A percentile compares a stretch with the other conserved stretches of the same genome.
These are phyloP conservation scores for Agapostemon virescens DNA, from an alignment of 2,888 invertebrate genomes.

Conservation along the genomic window DNA sequence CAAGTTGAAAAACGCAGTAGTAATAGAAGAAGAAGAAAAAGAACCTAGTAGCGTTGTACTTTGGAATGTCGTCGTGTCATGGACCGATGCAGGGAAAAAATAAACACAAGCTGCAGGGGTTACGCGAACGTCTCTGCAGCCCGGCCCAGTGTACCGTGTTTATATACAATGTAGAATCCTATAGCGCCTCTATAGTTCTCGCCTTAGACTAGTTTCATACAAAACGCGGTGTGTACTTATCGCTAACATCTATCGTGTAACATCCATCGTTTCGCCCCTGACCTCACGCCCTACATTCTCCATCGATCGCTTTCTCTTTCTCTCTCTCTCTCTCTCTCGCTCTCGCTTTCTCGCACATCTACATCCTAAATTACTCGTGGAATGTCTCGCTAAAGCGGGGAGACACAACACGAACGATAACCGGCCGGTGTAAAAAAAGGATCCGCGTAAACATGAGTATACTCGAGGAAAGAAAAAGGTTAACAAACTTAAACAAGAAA, in stretches of 20 bases:
- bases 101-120: slow-evolving; percentile 7
- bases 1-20: slow-evolving; percentile 6
- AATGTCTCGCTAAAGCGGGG: slow-evolving; percentile 4
- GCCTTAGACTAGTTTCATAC: slow-evolving; percentile 73
- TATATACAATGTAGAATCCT: slow-evolving; percentile 50
- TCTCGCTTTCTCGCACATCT: not conserved
- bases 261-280: slow-evolving; percentile 12
- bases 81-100: slow-evolving; percentile 46
- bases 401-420: slow-evolving; percentile 22
- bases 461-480: slow-evolving; percentile 21
- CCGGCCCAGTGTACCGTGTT: slow-evolving; percentile 51
- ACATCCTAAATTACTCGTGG: slow-evolving; percentile 10
- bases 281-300: not conserved
- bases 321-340: not conserved
- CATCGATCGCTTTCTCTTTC: not conserved
- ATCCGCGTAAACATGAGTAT: slow-evolving; percentile 46
- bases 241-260: slow-evolving; percentile 51
- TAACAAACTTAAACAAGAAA: slow-evolving; percentile 42
- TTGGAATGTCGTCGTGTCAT: slow-evolving; percentile 58
- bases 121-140: slow-evolving; percentile 38
- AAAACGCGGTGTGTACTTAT: slow-evolving; percentile 63
- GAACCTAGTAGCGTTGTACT: slow-evolving; percentile 31
- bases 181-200: slow-evolving; percentile 52
- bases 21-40: slow-evolving; percentile 7
- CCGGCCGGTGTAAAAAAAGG: slow-evolving; percentile 22